Base-by-base conservation (phyloP, 2,113 vertebrate genomes). In the Gallinago media region DNA sequence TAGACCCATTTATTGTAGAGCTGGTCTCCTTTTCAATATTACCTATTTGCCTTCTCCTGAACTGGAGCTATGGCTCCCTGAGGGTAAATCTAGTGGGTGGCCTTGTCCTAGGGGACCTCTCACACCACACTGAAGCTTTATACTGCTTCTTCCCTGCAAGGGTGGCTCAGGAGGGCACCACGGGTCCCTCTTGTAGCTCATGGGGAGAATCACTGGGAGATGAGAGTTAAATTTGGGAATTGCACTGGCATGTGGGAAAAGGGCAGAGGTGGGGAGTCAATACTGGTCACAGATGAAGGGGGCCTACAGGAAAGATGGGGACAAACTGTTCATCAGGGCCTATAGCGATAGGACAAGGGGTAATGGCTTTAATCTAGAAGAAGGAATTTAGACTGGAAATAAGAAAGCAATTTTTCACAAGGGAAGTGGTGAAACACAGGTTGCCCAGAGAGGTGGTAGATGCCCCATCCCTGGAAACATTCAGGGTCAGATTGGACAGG, bases 181-280 rank as follows among this genome's bases (percentile, higher is more conserved):
- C 32, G 42, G 22, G 47, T 79, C 36, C 20, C 21, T 31, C 25
- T 20, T 27, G 12, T 76, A 17, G 67, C 31, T 73, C 27, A 4
- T 32, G 42, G 36, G 63, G n/a, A 55, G 0, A 0, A 19, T 29
- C 0, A 1, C 40, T 70, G 22, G 42, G 52, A 63, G 12, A 47
- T 49, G 19, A 62, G 23, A 12, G 31, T n/a, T 61, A 26, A 31
- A 13, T 12, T 12, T 74, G 38, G 22, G 40, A 79, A 31, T 56
- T 79, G 25, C 5, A 0, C 29, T 65, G 52, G 20, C 3, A 4
- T 23, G 5, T 67, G 47, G 68, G 31, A 87, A 38, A 34, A 66
- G 16, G 13, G 12, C n/a, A 52, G 50, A 32, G 25, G 7, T 12
- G 25, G 11, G 8, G 22, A 52, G 18, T 27, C 36, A 38, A 7